Evolutionary conservation across 2,888 invertebrate genomes (phyloP), one percentile per base, ranked within the genome.

Genomic region (Pollenia angustigena): DNA sequence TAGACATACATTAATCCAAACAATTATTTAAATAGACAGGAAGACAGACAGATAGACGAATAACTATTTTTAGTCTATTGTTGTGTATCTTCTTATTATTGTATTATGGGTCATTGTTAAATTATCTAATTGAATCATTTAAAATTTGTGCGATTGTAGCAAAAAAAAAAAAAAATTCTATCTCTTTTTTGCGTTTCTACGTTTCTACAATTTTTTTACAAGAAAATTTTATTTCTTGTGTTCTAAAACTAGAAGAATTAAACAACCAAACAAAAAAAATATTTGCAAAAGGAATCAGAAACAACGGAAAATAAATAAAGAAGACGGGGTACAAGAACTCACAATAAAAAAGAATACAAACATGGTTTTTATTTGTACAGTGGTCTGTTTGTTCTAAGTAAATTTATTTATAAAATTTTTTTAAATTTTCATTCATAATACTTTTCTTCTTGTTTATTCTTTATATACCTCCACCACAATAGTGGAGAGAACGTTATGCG

Each of bases 41-140:
- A 1, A 32, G 32, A 32, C 32, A 32, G 32, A 32, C 32, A 32
- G 32, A 32, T 32, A 32, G 32, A 32, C 4, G 32, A 32, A 32
- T 32, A 6, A 32, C 32, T 32, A 32, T 32, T 32, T 32, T 32
- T 32, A 32, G 32, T 32, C 32, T 32, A 32, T 32, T 58, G 32
- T 18, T 11, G 10, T 10, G 18, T 18, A 44, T 64, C 10, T 3
- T 44, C 18, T 46, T 64, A 4, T 8, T 16, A 14, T 40, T 58
- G 7, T 60, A 32, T 58, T 11, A n/a, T 74, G 58, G 46, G 60
- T 18, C 10, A 10, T 50, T 64, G 44, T 64, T 64, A 11, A 54
- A 64, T 52, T 52, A 52, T 76, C 52, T 66, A 64, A 44, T 76
- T 76, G n/a, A 52, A 54, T 54, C 52, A 66, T 46, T 66, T 54